These are phyloP conservation scores for Melanerpes aurifrons DNA, from an alignment of 2,113 vertebrate species.

Conservation along the genomic window DNA sequence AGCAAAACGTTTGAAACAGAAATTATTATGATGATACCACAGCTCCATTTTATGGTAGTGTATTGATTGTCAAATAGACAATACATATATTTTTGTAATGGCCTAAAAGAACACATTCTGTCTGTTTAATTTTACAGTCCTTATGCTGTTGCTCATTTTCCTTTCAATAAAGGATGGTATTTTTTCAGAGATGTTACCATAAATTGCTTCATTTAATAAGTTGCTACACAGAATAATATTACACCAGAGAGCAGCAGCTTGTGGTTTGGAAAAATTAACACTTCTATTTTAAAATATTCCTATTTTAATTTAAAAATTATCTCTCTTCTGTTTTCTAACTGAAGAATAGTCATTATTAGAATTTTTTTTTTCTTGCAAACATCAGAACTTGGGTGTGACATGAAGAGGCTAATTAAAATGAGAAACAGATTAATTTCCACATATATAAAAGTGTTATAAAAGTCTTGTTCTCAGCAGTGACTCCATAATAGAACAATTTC, in stretches of 20 bases:
- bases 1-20: slow-evolving; percentile 75
- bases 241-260: slow-evolving; percentile 64
- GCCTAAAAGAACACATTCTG: slow-evolving; percentile 72
- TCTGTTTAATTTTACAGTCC: slow-evolving; percentile 71
- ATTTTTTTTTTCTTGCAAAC: background rate
- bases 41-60: slow-evolving; percentile 75
- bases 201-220: slow-evolving; percentile 77
- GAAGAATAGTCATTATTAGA: slow-evolving; percentile 22
- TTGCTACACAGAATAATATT: slow-evolving; percentile 73
- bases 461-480: slow-evolving; percentile 24
- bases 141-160: slow-evolving; percentile 71
- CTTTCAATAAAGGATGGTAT: slow-evolving; percentile 73
- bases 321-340: slow-evolving; percentile 30
- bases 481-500: slow-evolving; percentile 34
- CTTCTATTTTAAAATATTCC: slow-evolving; percentile 30
- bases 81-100: slow-evolving; percentile 75
- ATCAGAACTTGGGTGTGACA: background rate
- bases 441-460: background rate
- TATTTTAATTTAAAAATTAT: slow-evolving; percentile 53
- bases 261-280: slow-evolving; percentile 65
- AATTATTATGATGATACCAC: slow-evolving; percentile 74
- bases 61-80: slow-evolving; percentile 78
- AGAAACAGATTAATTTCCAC: slow-evolving; percentile 23
- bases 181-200: slow-evolving; percentile 72
- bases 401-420: slow-evolving; percentile 54